phyloP scores from a whole-genome alignment of 2,888 invertebrate genomes.

The Maniola hyperantus region DNA sequence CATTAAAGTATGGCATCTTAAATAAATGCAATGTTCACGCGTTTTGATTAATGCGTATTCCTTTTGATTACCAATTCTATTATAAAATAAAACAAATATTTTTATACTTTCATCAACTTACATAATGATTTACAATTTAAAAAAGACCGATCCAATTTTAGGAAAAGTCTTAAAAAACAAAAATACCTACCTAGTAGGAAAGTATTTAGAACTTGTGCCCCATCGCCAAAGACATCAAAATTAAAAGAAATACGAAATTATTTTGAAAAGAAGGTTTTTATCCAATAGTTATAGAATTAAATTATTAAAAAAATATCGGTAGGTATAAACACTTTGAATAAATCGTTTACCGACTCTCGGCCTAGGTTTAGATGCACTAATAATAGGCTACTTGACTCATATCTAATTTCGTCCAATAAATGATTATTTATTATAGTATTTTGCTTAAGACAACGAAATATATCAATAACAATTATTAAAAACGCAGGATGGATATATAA shows the following conservation, averaged over 20 bases:
- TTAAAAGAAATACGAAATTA: background rate
- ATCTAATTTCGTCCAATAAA: too few species aligned
- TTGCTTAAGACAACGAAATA: too few species aligned
- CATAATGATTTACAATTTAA: too few species aligned
- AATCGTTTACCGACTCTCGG: background rate
- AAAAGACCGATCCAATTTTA: background rate
- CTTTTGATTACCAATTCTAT: background rate
- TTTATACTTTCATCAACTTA: background rate
- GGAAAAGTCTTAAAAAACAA: background rate
- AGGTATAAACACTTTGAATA: background rate
- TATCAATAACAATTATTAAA: too few species aligned
- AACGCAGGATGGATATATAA: too few species aligned
- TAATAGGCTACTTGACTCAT: too few species aligned
- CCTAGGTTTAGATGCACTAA: background rate
- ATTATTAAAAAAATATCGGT: background rate
- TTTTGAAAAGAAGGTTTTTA: background rate
- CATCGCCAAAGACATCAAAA: background rate
- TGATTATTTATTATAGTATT: too few species aligned
- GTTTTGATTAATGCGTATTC: too few species aligned
- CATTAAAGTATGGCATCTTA: conserved; percentile 16
- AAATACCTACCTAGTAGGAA: too few species aligned
- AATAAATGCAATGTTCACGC: conserved; percentile 17
- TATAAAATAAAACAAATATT: background rate
- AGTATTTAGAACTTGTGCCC: background rate
- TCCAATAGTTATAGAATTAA: background rate